Percentiles rank a stretch among this genome's conserved stretches.
Evolutionary conservation across 2,888 invertebrate genomes (phyloP).

Genomic region (Drosophila merina): DNA sequence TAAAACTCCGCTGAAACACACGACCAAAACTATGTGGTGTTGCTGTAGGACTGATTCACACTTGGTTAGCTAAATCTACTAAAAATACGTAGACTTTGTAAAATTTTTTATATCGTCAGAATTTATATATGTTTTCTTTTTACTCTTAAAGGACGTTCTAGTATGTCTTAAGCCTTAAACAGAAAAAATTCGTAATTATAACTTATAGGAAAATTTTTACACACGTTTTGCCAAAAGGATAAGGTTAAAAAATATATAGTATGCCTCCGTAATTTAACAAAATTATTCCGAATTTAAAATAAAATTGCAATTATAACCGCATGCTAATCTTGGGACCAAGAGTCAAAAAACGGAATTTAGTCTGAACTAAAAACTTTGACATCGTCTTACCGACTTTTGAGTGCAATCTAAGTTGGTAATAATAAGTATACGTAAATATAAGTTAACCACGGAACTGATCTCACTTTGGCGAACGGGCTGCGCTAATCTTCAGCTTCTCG

Average conservation of each 20-base stretch:
- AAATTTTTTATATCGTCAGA: conserved; percentile 39
- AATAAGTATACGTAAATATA: conserved; percentile 30
- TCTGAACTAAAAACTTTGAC: conserved; percentile 62
- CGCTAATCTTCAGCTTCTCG: conserved; percentile 92
- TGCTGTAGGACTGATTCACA: conserved; percentile 36
- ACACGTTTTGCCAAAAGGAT: conserved; percentile 33
- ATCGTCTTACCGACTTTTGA: conserved; percentile 59
- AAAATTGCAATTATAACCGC: conserved; percentile 76
- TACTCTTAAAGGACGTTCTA: conserved; percentile 61
- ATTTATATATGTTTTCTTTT: conserved; percentile 32
- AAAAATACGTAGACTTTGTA: conserved; percentile 55
- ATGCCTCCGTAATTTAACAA: conserved; percentile 62
- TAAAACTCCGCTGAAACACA: conserved; percentile 69
- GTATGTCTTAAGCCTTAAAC: conserved; percentile 49
- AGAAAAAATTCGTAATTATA: conserved; percentile 46
- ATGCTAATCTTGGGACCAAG: conserved; percentile 30
- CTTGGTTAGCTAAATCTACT: conserved; percentile 51
- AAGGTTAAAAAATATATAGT: conserved; percentile 3
- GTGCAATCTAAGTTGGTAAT: conserved; percentile 27
- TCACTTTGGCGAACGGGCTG: conserved; percentile 86
- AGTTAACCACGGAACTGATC: conserved; percentile 19
- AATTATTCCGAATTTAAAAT: conserved; percentile 79
- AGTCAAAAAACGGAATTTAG: conserved; percentile 65
- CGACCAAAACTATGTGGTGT: conserved; percentile 50
- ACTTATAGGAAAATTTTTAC: conserved; percentile 51